Percentiles rank a stretch among this genome's conserved stretches.
These are phyloP conservation scores for Cynoglossus semilaevis DNA, from an alignment of 2,113 vertebrate genomes.

Conservation along the genomic window DNA sequence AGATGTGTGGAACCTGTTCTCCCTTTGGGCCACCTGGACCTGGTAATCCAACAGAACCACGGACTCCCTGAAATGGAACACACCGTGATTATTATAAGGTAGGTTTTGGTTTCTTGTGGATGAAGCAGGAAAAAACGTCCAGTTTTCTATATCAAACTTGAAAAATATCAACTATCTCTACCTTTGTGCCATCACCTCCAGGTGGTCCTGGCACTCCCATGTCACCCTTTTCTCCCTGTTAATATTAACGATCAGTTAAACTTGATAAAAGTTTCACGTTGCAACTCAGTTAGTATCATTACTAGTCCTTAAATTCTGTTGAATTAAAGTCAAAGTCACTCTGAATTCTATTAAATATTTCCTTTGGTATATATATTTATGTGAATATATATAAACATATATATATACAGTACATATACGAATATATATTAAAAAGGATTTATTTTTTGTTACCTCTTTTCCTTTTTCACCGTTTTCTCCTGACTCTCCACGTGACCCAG, in stretches of 20 bases:
- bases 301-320: no score
- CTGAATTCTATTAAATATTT: no score
- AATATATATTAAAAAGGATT: neutral
- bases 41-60: slow-evolving; percentile 67
- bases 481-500: slow-evolving; percentile 71
- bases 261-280: no score
- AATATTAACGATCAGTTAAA: slow-evolving; percentile 22
- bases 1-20: slow-evolving; percentile 73
- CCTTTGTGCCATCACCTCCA: slow-evolving; percentile 81
- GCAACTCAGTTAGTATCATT: no score
- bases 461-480: slow-evolving; percentile 79
- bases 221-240: slow-evolving; percentile 82
- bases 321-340: no score
- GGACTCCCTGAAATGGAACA: slow-evolving; percentile 73
- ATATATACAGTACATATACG: no score
- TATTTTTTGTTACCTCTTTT: slow-evolving; percentile 68
- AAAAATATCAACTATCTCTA: slow-evolving; percentile 37
- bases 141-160: neutral
- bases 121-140: neutral
- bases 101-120: neutral
- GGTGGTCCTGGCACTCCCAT: slow-evolving; percentile 73
- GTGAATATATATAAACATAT: no score
- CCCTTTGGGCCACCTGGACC: slow-evolving; percentile 78
- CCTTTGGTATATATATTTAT: no score
- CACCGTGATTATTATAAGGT: neutral